Conservation (phyloP, 2,113 vertebrate species). For the Lathamus discolor region DNA sequence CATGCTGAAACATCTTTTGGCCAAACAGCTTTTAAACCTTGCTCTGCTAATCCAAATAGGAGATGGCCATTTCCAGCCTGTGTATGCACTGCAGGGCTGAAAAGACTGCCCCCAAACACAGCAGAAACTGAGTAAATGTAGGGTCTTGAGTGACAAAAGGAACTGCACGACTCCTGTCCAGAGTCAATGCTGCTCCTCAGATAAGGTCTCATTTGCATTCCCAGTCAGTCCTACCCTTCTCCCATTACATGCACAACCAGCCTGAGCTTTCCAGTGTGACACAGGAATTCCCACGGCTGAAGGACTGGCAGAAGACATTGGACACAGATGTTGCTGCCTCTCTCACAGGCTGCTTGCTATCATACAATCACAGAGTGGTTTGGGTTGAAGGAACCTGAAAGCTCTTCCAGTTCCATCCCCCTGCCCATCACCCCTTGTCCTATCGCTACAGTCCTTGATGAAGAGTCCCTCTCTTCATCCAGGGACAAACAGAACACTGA, state of each 20-base stretch:
- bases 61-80: background rate
- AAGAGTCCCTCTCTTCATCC: background rate
- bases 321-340: accelerated
- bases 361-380: background rate
- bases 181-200: background rate
- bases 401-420: background rate
- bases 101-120: background rate
- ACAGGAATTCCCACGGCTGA: background rate
- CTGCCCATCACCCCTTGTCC: background rate
- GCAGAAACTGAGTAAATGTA: accelerated
- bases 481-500: background rate
- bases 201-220: background rate
- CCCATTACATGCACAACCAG: background rate
- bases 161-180: background rate
- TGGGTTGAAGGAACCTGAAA: background rate
- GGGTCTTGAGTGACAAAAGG: background rate
- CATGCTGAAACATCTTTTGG: background rate
- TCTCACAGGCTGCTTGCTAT: background rate
- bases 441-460: background rate
- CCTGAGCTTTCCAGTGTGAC: background rate
- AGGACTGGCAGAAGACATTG: background rate
- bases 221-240: background rate
- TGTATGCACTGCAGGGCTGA: background rate
- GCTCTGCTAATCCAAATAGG: background rate
- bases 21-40: background rate